Conservation (phyloP, 2,888 invertebrate species). For the Escarpia spicata region DNA sequence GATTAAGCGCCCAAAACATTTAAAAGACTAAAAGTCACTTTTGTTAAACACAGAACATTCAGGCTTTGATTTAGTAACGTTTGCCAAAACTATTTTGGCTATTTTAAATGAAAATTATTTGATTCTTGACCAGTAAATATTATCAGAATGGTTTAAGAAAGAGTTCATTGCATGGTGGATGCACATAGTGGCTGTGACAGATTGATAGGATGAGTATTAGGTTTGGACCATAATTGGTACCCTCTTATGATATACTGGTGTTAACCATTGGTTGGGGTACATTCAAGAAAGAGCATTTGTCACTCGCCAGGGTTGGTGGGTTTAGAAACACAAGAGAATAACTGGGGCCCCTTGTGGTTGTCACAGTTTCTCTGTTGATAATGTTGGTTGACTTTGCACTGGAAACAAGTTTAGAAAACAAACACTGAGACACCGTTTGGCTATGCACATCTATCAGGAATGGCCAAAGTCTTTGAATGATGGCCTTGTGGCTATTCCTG, state of each 20-base stretch:
- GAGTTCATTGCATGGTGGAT: background rate
- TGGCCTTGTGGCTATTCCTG: background rate
- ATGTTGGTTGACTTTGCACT: background rate
- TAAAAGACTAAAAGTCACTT: background rate
- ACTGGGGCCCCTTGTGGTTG: background rate
- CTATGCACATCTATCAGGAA: background rate
- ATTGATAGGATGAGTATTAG: constrained; percentile 9
- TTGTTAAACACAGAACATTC: background rate
- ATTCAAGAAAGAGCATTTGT: constrained; percentile 13
- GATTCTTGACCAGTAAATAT: background rate
- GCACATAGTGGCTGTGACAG: background rate
- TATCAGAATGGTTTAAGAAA: background rate
- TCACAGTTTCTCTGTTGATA: background rate
- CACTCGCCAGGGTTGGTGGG: background rate
- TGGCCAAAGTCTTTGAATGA: constrained; percentile 16
- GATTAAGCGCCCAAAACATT: no score
- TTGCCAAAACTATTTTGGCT: background rate
- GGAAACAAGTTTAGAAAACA: background rate
- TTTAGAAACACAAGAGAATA: background rate
- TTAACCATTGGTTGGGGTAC: background rate
- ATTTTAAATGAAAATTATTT: background rate
- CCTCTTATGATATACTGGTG: background rate
- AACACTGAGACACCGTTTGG: background rate
- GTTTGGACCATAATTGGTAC: background rate
- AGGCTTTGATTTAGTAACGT: background rate